Evolutionary conservation across 2,888 invertebrate species (phyloP).

Genomic region (Cartodere bifasciata): DNA sequence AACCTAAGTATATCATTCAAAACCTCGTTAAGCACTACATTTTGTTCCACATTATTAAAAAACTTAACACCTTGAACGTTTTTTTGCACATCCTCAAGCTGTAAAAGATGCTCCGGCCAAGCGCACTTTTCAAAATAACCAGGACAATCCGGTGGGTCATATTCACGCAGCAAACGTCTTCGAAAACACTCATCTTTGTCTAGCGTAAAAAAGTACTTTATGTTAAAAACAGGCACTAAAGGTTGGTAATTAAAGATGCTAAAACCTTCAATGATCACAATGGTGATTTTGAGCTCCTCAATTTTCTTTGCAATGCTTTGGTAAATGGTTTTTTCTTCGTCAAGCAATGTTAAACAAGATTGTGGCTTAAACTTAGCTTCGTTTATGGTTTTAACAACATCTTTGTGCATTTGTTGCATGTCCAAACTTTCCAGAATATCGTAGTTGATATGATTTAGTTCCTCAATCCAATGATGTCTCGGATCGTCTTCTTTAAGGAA

Average conservation of each 20-base stretch:
- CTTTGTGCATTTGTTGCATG: conserved; percentile 54
- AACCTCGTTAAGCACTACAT: too few species aligned
- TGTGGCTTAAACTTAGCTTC: conserved; percentile 13
- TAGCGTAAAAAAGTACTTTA: conserved; percentile 63
- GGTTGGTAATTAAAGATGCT: conserved; percentile 57
- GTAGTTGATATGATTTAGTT: conserved; percentile 63
- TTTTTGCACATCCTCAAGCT: conserved; percentile 36
- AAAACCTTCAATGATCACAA: conserved; percentile 67
- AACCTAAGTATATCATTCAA: too few species aligned
- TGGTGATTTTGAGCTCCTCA: conserved; percentile 14
- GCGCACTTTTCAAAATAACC: conserved; percentile 81
- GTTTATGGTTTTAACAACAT: conserved; percentile 38
- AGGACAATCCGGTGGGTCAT: conserved; percentile 69
- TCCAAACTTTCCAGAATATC: conserved; percentile 60
- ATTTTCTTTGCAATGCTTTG: conserved; percentile 13
- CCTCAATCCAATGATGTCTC: conserved; percentile 47
- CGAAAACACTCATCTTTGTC: conserved; percentile 52
- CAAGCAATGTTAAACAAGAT: too few species aligned
- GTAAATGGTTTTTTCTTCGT: background rate
- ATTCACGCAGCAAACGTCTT: conserved; percentile 46
- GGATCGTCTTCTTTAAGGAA: conserved; percentile 55
- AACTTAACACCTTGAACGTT: too few species aligned
- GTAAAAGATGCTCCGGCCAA: conserved; percentile 76
- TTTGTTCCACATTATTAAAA: too few species aligned
- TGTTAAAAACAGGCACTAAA: conserved; percentile 51